phyloP scores from a whole-genome alignment of 2,888 invertebrate genomes.

The Lomographa bimaculata region DNA sequence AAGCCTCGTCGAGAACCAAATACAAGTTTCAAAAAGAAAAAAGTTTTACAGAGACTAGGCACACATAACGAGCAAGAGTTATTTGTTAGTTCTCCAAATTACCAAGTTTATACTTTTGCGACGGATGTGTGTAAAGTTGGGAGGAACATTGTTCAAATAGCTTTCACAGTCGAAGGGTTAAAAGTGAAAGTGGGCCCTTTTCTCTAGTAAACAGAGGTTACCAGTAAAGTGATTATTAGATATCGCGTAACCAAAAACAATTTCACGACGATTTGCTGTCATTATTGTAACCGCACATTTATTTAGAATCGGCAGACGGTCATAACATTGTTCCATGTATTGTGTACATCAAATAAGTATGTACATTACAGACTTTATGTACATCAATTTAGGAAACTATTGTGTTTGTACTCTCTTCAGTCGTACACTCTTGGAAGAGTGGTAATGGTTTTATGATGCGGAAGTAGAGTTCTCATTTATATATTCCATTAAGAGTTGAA shows the following conservation, averaged over 20 bases:
- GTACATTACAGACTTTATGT: too few species aligned
- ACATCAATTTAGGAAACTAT: too few species aligned
- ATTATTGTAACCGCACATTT: slow-evolving; percentile 39
- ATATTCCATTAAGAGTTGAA: too few species aligned
- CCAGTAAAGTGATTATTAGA: slow-evolving; percentile 27
- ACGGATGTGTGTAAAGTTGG: slow-evolving; percentile 27
- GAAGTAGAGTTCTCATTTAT: too few species aligned
- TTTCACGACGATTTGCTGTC: slow-evolving; percentile 43
- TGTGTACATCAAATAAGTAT: too few species aligned
- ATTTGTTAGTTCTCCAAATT: slow-evolving; percentile 49
- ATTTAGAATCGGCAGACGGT: too few species aligned
- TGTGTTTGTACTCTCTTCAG: too few species aligned
- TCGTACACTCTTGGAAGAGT: too few species aligned
- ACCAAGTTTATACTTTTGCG: slow-evolving; percentile 32
- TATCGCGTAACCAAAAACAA: slow-evolving; percentile 38
- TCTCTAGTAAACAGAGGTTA: slow-evolving; percentile 26
- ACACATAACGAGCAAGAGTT: slow-evolving; percentile 32
- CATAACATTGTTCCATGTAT: too few species aligned
- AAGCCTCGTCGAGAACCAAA: too few species aligned
- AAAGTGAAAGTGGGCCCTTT: slow-evolving; percentile 40
- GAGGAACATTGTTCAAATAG: slow-evolving; percentile 35
- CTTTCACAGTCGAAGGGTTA: slow-evolving; percentile 46
- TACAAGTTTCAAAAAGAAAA: slow-evolving; percentile 25
- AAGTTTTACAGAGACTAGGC: slow-evolving; percentile 30
- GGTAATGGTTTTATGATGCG: too few species aligned